phyloP scores from a whole-genome alignment of 2,888 invertebrate genomes.

The Melieria omissa region DNA sequence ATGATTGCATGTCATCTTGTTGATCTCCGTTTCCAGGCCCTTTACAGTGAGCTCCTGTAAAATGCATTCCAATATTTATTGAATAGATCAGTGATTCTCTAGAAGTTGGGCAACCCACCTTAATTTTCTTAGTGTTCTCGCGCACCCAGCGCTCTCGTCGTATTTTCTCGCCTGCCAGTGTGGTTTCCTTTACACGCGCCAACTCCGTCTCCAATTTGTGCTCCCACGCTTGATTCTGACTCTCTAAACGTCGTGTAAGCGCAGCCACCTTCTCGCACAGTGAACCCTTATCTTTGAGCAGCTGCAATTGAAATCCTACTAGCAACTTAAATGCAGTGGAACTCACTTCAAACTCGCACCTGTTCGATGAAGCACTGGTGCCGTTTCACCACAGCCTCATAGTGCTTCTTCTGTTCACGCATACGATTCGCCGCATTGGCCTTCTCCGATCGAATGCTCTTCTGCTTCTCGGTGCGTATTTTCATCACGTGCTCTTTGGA shows the following conservation, averaged over 20 bases:
- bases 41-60: constrained; percentile 83
- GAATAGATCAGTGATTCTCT: neutral
- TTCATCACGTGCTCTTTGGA: constrained; percentile 65
- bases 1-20: constrained; percentile 80
- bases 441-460: constrained; percentile 64
- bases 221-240: constrained; percentile 74
- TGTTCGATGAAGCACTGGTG: constrained; percentile 88
- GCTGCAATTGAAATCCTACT: constrained; percentile 60
- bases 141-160: constrained; percentile 83
- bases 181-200: constrained; percentile 79
- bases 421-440: constrained; percentile 67
- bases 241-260: constrained; percentile 64
- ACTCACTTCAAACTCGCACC: constrained; percentile 57
- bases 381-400: constrained; percentile 77
- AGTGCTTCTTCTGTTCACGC: constrained; percentile 75
- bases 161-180: constrained; percentile 80
- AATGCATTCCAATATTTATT: neutral
- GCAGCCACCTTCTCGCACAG: constrained; percentile 73
- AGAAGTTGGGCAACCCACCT: constrained; percentile 68
- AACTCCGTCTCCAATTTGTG: constrained; percentile 82
- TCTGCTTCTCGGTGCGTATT: constrained; percentile 64
- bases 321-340: neutral
- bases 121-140: constrained; percentile 85
- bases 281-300: constrained; percentile 82
- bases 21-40: constrained; percentile 86